A percentile compares a stretch with the other conserved stretches of the same genome.
Evolutionary conservation across 2,797 vertebrate genomes (phyloP).

Genomic region (Crocodylus rhombifer): DNA sequence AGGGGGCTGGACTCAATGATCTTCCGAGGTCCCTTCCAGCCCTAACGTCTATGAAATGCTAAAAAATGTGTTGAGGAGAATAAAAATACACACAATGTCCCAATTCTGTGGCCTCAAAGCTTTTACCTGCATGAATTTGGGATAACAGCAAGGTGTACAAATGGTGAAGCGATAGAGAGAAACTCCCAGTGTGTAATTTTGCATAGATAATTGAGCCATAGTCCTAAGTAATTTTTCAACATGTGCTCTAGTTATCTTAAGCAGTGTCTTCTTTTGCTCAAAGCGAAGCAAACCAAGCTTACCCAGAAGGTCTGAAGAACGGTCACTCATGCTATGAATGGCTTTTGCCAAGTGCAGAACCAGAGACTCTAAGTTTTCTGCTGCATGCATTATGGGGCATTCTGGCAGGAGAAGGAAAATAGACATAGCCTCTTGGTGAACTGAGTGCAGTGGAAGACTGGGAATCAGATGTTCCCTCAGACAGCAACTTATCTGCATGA

Average conservation of each 20-base stretch:
- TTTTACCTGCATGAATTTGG: neutral
- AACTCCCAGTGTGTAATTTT: neutral
- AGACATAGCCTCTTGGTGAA: conserved; percentile 64
- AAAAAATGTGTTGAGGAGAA: too few species aligned
- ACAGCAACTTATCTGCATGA: conserved; percentile 57
- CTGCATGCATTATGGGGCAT: conserved; percentile 53
- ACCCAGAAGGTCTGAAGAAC: conserved; percentile 59
- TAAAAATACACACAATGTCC: too few species aligned
- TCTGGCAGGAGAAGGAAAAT: conserved; percentile 70
- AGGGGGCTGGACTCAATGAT: too few species aligned
- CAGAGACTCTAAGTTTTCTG: conserved; percentile 31
- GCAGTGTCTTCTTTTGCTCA: neutral
- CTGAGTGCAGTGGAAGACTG: conserved; percentile 48
- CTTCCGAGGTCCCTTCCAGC: too few species aligned
- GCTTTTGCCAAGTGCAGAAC: conserved; percentile 48
- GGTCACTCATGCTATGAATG: conserved; percentile 44
- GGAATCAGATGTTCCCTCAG: conserved; percentile 59
- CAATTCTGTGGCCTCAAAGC: neutral
- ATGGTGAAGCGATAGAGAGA: neutral
- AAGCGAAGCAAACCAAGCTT: neutral
- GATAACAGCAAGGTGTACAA: neutral
- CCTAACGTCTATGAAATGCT: too few species aligned
- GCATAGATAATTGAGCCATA: neutral
- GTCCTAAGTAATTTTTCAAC: neutral
- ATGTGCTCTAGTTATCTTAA: neutral